Percentiles rank a stretch among this genome's conserved stretches.
These are phyloP conservation scores for Philopedon plagiatum DNA, from an alignment of 2,888 invertebrate species.

Conservation along the genomic window DNA sequence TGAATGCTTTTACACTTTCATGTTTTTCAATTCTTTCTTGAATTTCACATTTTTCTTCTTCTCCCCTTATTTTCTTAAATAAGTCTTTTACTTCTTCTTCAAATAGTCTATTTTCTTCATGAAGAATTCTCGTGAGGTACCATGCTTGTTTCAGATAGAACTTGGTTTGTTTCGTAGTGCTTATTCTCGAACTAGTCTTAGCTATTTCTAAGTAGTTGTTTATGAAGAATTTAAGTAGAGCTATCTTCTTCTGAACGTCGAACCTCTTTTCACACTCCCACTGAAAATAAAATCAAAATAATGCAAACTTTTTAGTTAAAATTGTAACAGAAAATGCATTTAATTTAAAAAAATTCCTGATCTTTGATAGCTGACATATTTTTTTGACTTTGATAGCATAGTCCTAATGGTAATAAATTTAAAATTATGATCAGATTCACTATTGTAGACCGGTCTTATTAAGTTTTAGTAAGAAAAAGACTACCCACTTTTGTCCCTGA, in stretches of 20 bases:
- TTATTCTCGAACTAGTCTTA: conserved; percentile 75
- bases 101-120: conserved; percentile 72
- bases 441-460: no score
- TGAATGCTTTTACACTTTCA: conserved; percentile 14
- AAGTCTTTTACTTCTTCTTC: conserved; percentile 71
- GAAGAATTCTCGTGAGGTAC: conserved; percentile 75
- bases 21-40: conserved; percentile 3
- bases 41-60: conserved; percentile 61
- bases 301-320: no score
- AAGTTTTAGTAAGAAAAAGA: no score
- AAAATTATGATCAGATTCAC: no score
- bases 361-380: no score
- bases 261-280: conserved; percentile 65
- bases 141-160: conserved; percentile 81
- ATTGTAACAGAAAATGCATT: no score
- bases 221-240: conserved; percentile 80
- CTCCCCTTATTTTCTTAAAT: conserved; percentile 72
- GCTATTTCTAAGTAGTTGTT: conserved; percentile 82
- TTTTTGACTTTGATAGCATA: no score
- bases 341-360: no score
- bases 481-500: no score
- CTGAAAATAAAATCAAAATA: conserved; percentile 58
- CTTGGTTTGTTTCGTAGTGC: conserved; percentile 74
- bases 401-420: no score
- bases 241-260: conserved; percentile 74